A percentile compares a stretch with the other conserved stretches of the same genome.
Evolutionary conservation across 2,888 invertebrate species (phyloP).

Genomic region (Iphiclides podalirius): DNA sequence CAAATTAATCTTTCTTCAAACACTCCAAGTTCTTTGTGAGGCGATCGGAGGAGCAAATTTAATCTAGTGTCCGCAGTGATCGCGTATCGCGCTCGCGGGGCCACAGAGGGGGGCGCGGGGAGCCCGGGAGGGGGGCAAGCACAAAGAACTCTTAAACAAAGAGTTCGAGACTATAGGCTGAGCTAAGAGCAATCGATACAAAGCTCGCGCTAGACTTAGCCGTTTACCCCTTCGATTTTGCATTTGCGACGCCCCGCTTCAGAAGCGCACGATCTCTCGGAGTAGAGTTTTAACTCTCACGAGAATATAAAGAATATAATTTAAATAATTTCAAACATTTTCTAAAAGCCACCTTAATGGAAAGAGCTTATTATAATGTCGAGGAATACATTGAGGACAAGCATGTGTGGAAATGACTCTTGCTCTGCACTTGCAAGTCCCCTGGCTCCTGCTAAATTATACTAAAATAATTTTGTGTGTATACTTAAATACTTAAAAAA

Average conservation of each 20-base stretch:
- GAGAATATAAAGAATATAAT: too few relatives aligned
- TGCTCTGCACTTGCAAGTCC: too few relatives aligned
- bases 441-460: too few relatives aligned
- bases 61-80: slow-evolving; percentile 47
- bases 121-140: neutral
- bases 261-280: neutral
- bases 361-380: too few relatives aligned
- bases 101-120: slow-evolving; percentile 2
- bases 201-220: slow-evolving; percentile 7
- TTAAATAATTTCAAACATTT: too few relatives aligned
- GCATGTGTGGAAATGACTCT: too few relatives aligned
- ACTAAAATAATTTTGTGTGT: too few relatives aligned
- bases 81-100: slow-evolving; percentile 28
- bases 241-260: neutral
- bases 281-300: too few relatives aligned
- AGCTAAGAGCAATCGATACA: slow-evolving; percentile 20
- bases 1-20: slow-evolving; percentile 75
- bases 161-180: slow-evolving; percentile 15
- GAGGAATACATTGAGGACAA: too few relatives aligned
- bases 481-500: too few relatives aligned
- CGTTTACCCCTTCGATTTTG: slow-evolving; percentile 9
- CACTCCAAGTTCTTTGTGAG: slow-evolving; percentile 61
- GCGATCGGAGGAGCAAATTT: slow-evolving; percentile 53
- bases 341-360: too few relatives aligned
- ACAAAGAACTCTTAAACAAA: slow-evolving; percentile 22